Conservation (phyloP, 2,888 invertebrate species). For the Limenitis camilla region DNA sequence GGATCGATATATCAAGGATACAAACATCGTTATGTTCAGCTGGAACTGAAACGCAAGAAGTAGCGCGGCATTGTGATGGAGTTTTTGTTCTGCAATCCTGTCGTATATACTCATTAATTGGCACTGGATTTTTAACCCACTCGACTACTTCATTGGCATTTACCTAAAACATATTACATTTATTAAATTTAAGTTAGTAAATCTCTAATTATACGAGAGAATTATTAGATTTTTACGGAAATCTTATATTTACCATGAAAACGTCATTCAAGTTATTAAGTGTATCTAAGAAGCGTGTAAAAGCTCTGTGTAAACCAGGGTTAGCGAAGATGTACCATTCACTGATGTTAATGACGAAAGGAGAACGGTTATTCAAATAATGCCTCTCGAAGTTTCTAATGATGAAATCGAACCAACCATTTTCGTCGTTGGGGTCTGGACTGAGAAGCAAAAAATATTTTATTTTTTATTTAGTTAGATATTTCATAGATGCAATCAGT, state of each 20-base stretch:
- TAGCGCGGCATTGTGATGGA: slow-evolving; percentile 27
- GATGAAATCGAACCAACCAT: slow-evolving; percentile 73
- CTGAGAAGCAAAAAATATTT: slow-evolving; percentile 27
- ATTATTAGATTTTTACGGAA: background rate
- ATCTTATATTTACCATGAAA: slow-evolving; percentile 60
- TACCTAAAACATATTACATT: slow-evolving; percentile 19
- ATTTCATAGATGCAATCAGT: background rate
- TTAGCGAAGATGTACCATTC: slow-evolving; percentile 73
- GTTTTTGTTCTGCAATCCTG: slow-evolving; percentile 1
- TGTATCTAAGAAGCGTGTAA: slow-evolving; percentile 71
- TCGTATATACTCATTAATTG: slow-evolving; percentile 46
- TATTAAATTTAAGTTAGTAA: background rate
- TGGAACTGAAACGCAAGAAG: slow-evolving; percentile 33
- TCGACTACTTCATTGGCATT: slow-evolving; percentile 60
- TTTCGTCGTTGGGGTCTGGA: slow-evolving; percentile 44
- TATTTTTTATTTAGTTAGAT: background rate
- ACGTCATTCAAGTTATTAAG: slow-evolving; percentile 70
- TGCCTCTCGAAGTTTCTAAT: slow-evolving; percentile 77
- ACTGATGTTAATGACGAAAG: slow-evolving; percentile 79
- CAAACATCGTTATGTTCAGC: slow-evolving; percentile 36
- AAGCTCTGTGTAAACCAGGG: slow-evolving; percentile 63
- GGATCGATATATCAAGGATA: background rate
- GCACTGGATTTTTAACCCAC: slow-evolving; percentile 72
- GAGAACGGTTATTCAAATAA: slow-evolving; percentile 77
- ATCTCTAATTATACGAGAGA: background rate